Evolutionary conservation across 1,140 invertebrate species (phyloP), one percentile per base, ranked within the genome.

Genomic region (Diploscapter pachys): DNA sequence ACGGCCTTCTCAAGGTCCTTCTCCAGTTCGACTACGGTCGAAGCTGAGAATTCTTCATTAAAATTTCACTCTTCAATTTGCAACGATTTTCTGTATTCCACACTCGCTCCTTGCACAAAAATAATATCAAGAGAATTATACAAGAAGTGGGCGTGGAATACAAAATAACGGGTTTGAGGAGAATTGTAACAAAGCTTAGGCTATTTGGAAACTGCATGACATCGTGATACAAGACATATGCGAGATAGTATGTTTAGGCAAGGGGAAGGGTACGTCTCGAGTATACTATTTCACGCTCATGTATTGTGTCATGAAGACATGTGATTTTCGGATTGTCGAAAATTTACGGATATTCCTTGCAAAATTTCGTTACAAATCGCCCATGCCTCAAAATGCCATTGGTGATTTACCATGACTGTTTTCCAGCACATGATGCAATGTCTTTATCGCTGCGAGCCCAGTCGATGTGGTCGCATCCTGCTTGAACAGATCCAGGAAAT

Each of bases 1-100:
- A 93, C 91, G 3, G 92, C 93, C 80, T 90, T 88, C 82, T 92
- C 90, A 62, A 96, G 88, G 81, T 92, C 93, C 61, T 90, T 88
- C 79, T 91, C 89, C 13, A 97, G 87, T 85, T 93, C 94, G 11
- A 50, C 57, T 3, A 79, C 77, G 8, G 81, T 82, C 4, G 63
- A 74, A 9, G 81, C 81, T 82, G 54, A 78, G 78, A 73, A 56
- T 2, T 13, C 13, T 66, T 71, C 52, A 13, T 66, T 50, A 76
- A 5, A 5, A 77, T 76, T 31, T n/a, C 50, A 63, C 31, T 31
- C 31, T 31, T 31, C 31, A 31, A 31, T 31, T 31, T 31, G 31
- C 67, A 13, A 68, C 8, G 51, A n/a, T 8, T 8, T n/a, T 31
- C 49, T 73, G 13, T 49, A 73, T 6, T 31, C 31, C 31, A 31